Base-by-base conservation (phyloP, 2,113 vertebrate species). In the Amphiprion percula region DNA sequence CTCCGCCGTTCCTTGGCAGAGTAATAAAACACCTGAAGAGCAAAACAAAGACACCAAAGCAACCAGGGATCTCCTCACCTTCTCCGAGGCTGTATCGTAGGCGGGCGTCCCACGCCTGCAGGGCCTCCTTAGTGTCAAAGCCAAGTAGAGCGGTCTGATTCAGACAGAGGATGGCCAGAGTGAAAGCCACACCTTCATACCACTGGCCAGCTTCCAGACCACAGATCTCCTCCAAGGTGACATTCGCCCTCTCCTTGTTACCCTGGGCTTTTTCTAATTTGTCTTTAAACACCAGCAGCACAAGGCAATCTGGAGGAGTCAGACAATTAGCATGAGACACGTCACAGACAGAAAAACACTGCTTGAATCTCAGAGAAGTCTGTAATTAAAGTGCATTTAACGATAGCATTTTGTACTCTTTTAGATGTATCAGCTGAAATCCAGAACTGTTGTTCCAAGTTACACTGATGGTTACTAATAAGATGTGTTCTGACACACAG, bases 201-300 rank as follows among this genome's bases (percentile, higher is more conserved):
- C 93, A 92, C 61, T 95, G 95, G 55, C 96, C 96, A 1, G 93
- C 93, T 77, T 99, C 97, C 91, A 99, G 93, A 53, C 97, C 98
- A 2, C 97, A 99, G 92, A 99, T 97, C 90, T 97, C 96, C 91
- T 98, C 96, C 94, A 99, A 93, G 52, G 94, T 96, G 86, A 98
- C 62, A 28, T 96, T 96, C 93, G 90, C 95, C 39, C 94, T 93
- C 84, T 97, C 97, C 90, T 95, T 96, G 39, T 94, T 92, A 52
- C 97, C 96, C 87, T 94, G 95, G 10, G 54, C 84, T 30, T 96
- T 95, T 50, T 98, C 97, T 0, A 94, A 88, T 89, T 94, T 96
- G 92, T 98, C 97, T 88, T 97, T 99, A 86, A 95, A 98, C 79
- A 95, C 93, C 88, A 97, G 92, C 94, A 99, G 93, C 85, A 97